Conservation (phyloP, 2,888 invertebrate genomes). For the Morpho achilles region DNA sequence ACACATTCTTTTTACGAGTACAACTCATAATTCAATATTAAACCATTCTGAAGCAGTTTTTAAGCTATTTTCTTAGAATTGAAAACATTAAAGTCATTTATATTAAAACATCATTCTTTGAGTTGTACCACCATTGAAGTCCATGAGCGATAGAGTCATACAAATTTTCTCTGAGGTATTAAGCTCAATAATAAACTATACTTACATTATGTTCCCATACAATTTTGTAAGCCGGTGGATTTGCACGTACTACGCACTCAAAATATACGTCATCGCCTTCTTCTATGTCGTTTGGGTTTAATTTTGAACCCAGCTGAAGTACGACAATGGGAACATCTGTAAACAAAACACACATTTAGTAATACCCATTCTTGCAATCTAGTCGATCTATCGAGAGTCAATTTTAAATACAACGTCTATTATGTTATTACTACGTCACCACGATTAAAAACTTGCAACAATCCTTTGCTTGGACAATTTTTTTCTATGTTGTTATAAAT, state of each 20-base stretch:
- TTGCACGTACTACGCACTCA: slow-evolving; percentile 66
- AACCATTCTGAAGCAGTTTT: no score
- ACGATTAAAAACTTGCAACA: no score
- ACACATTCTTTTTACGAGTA: no score
- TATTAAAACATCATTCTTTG: background rate
- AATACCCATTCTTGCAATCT: background rate
- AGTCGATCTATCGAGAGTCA: no score
- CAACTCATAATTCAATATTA: no score
- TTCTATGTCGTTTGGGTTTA: slow-evolving; percentile 72
- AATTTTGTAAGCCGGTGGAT: slow-evolving; percentile 76
- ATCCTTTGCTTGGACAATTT: no score
- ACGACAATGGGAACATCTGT: slow-evolving; percentile 67
- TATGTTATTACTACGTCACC: no score
- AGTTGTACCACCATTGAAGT: background rate
- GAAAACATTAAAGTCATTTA: no score
- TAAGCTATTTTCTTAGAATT: no score
- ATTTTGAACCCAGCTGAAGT: slow-evolving; percentile 60
- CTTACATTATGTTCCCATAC: slow-evolving; percentile 77
- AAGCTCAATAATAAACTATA: slow-evolving; percentile 30
- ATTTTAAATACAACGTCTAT: no score
- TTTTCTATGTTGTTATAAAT: no score
- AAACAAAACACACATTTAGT: background rate
- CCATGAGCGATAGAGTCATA: background rate
- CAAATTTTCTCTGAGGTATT: background rate
- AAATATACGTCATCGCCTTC: slow-evolving; percentile 75